These are phyloP conservation scores for Cybosia mesomella DNA, from an alignment of 2,888 invertebrate species.

Conservation along the genomic window DNA sequence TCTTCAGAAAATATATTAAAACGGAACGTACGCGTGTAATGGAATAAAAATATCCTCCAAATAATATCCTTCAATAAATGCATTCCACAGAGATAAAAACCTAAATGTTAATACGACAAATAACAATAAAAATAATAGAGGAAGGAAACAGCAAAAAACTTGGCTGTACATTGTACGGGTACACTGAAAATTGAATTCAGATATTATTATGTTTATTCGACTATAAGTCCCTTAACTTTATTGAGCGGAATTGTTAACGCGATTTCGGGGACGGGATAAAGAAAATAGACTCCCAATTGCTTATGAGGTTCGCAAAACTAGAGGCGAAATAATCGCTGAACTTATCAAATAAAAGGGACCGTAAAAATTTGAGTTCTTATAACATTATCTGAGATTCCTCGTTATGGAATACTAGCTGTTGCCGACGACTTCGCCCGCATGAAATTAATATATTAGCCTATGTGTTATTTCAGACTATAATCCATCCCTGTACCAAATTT, in stretches of 20 bases:
- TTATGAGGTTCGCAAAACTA: conserved; percentile 25
- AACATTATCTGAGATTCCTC: neutral
- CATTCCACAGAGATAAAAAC: conserved; percentile 12
- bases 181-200: conserved; percentile 65
- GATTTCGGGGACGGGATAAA: conserved; percentile 38
- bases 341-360: conserved; percentile 24
- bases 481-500: too few relatives aligned
- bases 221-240: conserved; percentile 59
- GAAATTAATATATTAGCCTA: too few relatives aligned
- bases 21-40: neutral
- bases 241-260: conserved; percentile 53
- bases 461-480: too few relatives aligned
- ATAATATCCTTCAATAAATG: conserved; percentile 3
- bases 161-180: conserved; percentile 50
- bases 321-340: conserved; percentile 37
- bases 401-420: neutral
- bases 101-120: conserved; percentile 17
- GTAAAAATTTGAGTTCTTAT: neutral
- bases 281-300: conserved; percentile 39
- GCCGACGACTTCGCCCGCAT: too few relatives aligned
- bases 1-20: neutral
- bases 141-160: conserved; percentile 38
- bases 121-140: conserved; percentile 29
- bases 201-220: conserved; percentile 66
- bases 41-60: neutral